Base-by-base conservation (phyloP, 2,888 invertebrate species). In the Gandaritis pyraliata region DNA sequence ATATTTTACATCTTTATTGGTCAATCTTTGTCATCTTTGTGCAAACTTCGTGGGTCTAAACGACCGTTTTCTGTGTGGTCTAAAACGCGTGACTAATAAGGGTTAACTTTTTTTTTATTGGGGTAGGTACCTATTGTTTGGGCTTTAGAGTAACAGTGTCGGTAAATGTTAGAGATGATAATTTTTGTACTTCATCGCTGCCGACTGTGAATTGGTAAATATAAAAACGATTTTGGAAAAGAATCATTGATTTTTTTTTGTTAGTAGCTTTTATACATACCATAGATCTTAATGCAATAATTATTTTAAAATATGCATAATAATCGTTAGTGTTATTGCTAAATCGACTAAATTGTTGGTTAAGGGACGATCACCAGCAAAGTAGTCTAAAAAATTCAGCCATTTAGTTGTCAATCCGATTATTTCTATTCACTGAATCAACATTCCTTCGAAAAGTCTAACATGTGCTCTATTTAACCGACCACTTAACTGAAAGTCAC, bases 1-100 rank as follows among this genome's bases (percentile, higher is more conserved):
- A 78, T 77, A 83, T 82, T 83, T 83, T 85, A 87, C 74, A 82
- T 75, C 86, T 87, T 81, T 86, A 88, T 87, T 78, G 81, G 80
- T 56, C 66, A 68, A 70, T 72, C 61, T 53, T 64, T 67, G 58
- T 61, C 71, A 72, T 71, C 71, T 74, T 79, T 75, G 79, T 76
- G 73, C 71, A 66, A 76, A 75, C 74, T 70, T 66, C 70, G 71
- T 71, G 65, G 62, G 69, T 68, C 70, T 69, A 69, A 70, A 74
- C 67, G 72, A 71, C 70, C 77, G 70, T 82, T 74, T 75, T 41
- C 55, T 64, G 70, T 68, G 66, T 56, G 71, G 71, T 72, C 70
- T 61, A 58, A 66, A 56, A 57, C 48, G 59, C 66, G 71, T 59
- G 59, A 62, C 70, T 69, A 71, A 70, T 64, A 52, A 59, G 62